These are phyloP conservation scores for Marronus borbonicus DNA, from an alignment of 2,888 invertebrate species.

Conservation along the genomic window DNA sequence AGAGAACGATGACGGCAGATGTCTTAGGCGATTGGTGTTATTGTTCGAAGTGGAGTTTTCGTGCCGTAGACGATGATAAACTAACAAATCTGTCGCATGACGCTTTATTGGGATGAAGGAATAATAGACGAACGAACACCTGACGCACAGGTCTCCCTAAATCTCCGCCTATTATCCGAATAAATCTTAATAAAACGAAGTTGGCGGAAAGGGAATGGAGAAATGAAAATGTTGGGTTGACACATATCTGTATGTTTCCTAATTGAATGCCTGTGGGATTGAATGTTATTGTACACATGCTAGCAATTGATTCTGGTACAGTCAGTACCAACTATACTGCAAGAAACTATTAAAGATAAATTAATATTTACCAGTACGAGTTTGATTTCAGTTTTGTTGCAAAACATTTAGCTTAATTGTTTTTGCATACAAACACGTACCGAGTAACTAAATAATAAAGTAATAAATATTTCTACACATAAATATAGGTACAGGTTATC, in stretches of 20 bases:
- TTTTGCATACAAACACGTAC: too few species aligned
- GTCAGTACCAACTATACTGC: too few species aligned
- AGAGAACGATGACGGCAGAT: slow-evolving; percentile 16
- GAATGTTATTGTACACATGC: too few species aligned
- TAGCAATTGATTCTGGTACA: too few species aligned
- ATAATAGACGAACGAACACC: slow-evolving; percentile 20
- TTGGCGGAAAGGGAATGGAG: neutral
- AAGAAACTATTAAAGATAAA: too few species aligned
- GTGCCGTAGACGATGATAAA: slow-evolving; percentile 16
- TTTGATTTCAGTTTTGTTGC: too few species aligned
- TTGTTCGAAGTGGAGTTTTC: slow-evolving; percentile 4
- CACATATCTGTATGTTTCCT: neutral
- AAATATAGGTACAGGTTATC: too few species aligned
- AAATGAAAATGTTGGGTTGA: neutral
- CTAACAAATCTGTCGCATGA: slow-evolving; percentile 35
- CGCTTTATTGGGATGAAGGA: slow-evolving; percentile 6
- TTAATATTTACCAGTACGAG: too few species aligned
- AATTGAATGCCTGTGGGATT: too few species aligned
- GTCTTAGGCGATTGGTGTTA: slow-evolving; percentile 15
- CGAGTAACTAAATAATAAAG: too few species aligned
- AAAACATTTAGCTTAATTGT: too few species aligned
- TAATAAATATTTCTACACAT: too few species aligned
- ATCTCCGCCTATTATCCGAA: slow-evolving; percentile 2
- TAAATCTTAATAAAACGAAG: slow-evolving; percentile 6
- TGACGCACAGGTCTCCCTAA: slow-evolving; percentile 11